Evolutionary conservation across 2,888 invertebrate species (phyloP), one percentile per base, ranked within the genome.

Genomic region (Maniola hyperantus): DNA sequence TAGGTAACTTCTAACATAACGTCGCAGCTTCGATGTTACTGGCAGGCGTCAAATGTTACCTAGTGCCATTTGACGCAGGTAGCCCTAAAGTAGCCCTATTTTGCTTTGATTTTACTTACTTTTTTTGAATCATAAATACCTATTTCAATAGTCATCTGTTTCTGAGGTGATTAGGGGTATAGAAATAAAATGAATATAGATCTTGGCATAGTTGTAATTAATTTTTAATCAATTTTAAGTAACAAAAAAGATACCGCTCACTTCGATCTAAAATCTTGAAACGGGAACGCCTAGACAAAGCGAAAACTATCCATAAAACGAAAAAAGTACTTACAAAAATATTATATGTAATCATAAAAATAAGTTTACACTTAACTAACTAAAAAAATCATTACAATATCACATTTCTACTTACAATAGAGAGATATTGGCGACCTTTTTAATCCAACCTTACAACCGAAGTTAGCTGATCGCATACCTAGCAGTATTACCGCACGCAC

Each of bases 361-460:
- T 89, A 91, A 88, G 89, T 89, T 85, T 91, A 91, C 84, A 88
- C 81, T 87, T 89, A 91, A 85, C 80, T 83, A 80, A 62, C 57
- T 51, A 82, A 85, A 72, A 89, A 90, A 88, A 85, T 84, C 89
- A 91, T 83, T 91, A 91, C 92, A 92, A 92, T 93, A 93, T 93
- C 93, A 93, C 93, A 93, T 90, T 87, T 91, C 92, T 93, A 93
- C 91, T 92, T 89, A 92, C 82, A 91, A 91, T 91, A 91, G 91
- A 91, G 89, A 92, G 91, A 91, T 91, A 91, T 91, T 90, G 91
- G 89, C 88, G 86, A 85, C 82, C 69, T 80, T 75, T 57, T 76
- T 74, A 77, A 76, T 81, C 75, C n/a, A n/a, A n/a, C 80, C 80
- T 84, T 87, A 82, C 76, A 81, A 83, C 80, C 80, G 76, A 85